Conservation (phyloP, 1,140 invertebrate species). For the Carposina sasakii region DNA sequence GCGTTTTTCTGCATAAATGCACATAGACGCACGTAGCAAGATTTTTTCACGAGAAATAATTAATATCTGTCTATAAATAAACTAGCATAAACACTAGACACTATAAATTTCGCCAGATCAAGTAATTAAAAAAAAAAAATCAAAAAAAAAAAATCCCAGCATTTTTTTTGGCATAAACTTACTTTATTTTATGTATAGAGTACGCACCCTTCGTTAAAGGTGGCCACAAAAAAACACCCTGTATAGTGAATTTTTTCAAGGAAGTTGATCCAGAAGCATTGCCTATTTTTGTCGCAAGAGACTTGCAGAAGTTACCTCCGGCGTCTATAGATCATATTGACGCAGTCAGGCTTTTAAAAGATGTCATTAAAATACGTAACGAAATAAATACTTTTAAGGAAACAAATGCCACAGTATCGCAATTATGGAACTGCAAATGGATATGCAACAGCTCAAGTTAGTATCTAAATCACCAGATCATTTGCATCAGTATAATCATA, state of each 20-base stretch:
- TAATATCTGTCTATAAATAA: too few relatives aligned
- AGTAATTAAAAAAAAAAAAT: too few relatives aligned
- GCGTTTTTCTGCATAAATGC: too few relatives aligned
- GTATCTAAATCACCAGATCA: neutral
- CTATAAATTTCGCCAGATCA: too few relatives aligned
- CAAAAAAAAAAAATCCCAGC: too few relatives aligned
- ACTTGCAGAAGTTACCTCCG: constrained; percentile 13
- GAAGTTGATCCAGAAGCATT: constrained; percentile 6
- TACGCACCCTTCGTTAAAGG: too few relatives aligned
- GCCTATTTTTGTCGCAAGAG: constrained; percentile 12
- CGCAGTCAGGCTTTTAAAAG: constrained; percentile 6
- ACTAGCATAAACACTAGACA: too few relatives aligned
- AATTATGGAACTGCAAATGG: neutral
- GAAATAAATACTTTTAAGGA: neutral
- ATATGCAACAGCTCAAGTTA: neutral
- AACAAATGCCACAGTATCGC: neutral
- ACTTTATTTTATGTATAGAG: too few relatives aligned
- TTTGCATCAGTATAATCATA: neutral
- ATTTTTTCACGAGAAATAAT: too few relatives aligned
- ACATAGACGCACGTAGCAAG: too few relatives aligned
- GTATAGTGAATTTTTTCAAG: constrained; percentile 6
- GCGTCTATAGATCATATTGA: constrained; percentile 11
- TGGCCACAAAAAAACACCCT: too few relatives aligned
- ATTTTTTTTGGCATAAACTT: too few relatives aligned
- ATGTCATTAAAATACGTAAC: neutral